Conservation (phyloP, 2,113 vertebrate species). For the Malurus elegans region DNA sequence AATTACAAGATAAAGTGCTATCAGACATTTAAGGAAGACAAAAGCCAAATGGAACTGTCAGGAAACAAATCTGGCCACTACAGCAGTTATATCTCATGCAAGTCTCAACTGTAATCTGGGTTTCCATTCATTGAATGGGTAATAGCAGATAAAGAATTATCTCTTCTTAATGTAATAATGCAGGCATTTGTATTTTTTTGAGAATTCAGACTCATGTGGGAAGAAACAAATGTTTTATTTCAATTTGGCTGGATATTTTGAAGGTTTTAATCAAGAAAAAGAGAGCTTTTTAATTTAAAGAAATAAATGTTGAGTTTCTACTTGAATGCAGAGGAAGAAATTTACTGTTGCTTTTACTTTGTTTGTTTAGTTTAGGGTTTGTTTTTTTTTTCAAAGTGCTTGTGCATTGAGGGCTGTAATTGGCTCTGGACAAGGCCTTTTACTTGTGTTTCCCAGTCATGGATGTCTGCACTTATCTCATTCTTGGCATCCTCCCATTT, state of each 20-base stretch:
- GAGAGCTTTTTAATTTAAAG: not conserved
- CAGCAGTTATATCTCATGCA: not conserved
- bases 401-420: slow-evolving; percentile 13
- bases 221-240: not conserved
- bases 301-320: not conserved
- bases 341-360: slow-evolving; percentile 32
- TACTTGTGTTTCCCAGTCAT: slow-evolving; percentile 58
- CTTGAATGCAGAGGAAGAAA: not conserved
- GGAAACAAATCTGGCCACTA: not conserved
- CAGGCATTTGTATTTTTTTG: not conserved
- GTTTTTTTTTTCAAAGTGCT: not conserved
- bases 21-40: not conserved
- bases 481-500: slow-evolving; percentile 73
- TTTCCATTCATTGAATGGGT: not conserved
- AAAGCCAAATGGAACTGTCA: not conserved
- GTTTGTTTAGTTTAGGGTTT: not conserved
- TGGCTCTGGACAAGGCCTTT: slow-evolving; percentile 54
- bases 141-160: not conserved
- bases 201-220: not conserved
- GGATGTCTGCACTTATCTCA: slow-evolving; percentile 74
- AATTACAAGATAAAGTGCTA: not conserved
- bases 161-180: not conserved
- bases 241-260: not conserved
- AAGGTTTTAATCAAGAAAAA: not conserved
- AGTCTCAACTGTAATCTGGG: not conserved